A percentile compares a stretch with the other conserved stretches of the same genome.
These are phyloP conservation scores for Drosophila elegans DNA, from an alignment of 1,140 invertebrate species.

Conservation along the genomic window DNA sequence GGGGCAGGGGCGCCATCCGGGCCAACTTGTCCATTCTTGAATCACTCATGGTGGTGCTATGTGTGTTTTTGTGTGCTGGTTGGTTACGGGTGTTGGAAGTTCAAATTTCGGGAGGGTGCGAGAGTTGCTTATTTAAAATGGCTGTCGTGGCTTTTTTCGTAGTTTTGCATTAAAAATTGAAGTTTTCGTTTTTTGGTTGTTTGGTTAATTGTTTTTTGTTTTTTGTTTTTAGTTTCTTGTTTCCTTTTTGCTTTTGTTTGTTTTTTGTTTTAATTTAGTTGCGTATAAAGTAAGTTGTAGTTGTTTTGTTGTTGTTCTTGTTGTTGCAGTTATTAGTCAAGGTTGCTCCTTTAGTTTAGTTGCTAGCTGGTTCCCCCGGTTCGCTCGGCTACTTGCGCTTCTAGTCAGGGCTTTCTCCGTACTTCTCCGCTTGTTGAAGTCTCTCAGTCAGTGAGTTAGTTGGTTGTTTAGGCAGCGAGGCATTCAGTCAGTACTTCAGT, in stretches of 20 bases:
- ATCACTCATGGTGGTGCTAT: constrained; percentile 78
- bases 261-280: constrained; percentile 33
- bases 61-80: constrained; percentile 8
- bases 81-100: constrained; percentile 36
- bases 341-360: constrained; percentile 46
- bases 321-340: constrained; percentile 59
- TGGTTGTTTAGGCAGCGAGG: constrained; percentile 77
- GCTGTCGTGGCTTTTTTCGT: constrained; percentile 49
- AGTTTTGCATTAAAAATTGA: constrained; percentile 67
- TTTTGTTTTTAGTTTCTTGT: constrained; percentile 24
- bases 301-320: constrained; percentile 42
- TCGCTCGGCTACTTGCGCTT: constrained; percentile 20
- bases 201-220: constrained; percentile 32
- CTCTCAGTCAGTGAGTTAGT: constrained; percentile 81
- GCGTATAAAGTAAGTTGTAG: constrained; percentile 76
- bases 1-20: constrained; percentile 68
- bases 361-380: constrained; percentile 25
- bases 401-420: constrained; percentile 43
- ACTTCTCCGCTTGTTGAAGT: constrained; percentile 55
- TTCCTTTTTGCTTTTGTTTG: constrained; percentile 8
- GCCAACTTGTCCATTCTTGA: constrained; percentile 77
- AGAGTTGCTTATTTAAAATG: constrained; percentile 62
- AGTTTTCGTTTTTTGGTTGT: constrained; percentile 37
- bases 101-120: constrained; percentile 48
- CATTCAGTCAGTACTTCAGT: constrained; percentile 82